Evolutionary conservation across 2,797 vertebrate genomes (phyloP).

Genomic region (Propithecus perrieri): DNA sequence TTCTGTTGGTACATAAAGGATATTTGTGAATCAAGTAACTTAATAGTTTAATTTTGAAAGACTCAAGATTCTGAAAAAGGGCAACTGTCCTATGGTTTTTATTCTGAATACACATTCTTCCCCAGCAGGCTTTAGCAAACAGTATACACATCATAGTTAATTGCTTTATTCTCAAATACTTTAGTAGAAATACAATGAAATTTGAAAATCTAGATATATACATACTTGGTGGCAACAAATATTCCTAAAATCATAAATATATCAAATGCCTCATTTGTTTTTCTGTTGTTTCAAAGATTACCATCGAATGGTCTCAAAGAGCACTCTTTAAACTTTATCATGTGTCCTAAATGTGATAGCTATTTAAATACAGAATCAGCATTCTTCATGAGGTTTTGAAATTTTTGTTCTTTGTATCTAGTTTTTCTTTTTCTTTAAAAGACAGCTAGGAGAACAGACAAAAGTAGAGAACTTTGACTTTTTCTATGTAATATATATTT

Average conservation of each 20-base stretch:
- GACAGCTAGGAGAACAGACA: neutral
- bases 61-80: neutral
- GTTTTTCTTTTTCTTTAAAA: neutral
- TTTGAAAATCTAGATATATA: constrained; percentile 20
- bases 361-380: neutral
- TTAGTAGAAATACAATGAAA: constrained; percentile 5
- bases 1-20: neutral
- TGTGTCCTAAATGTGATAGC: neutral
- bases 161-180: constrained; percentile 26
- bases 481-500: neutral
- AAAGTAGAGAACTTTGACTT: neutral
- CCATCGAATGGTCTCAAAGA: constrained; percentile 31
- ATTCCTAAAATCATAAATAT: constrained; percentile 16
- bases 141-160: neutral
- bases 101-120: neutral
- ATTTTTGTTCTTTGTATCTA: neutral
- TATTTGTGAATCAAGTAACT: neutral
- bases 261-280: constrained; percentile 38
- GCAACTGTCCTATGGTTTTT: neutral
- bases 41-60: constrained; percentile 27
- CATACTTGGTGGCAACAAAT: constrained; percentile 2
- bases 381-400: neutral
- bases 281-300: constrained; percentile 41
- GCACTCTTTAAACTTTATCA: neutral
- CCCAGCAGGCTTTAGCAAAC: neutral